These are phyloP conservation scores for Microtus oregoni DNA, from an alignment of 2,113 vertebrate genomes.

Conservation along the genomic window DNA sequence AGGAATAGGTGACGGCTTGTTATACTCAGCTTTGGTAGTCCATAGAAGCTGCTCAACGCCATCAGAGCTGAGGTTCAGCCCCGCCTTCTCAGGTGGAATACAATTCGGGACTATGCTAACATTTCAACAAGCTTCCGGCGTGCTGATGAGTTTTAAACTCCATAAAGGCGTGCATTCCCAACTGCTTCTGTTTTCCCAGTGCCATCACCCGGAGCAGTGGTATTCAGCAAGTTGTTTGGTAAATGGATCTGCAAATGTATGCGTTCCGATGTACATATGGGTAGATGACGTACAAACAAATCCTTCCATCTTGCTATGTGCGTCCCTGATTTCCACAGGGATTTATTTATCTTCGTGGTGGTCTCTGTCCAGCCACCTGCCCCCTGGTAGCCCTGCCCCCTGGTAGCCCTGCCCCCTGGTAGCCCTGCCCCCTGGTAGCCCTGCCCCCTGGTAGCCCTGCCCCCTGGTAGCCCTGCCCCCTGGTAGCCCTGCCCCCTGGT, in stretches of 20 bases:
- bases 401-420: too few relatives aligned
- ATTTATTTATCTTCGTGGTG: background rate
- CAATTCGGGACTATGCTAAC: background rate
- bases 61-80: background rate
- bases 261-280: background rate
- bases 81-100: background rate
- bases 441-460: slow-evolving; percentile 19
- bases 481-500: background rate
- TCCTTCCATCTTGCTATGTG: background rate
- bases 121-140: background rate
- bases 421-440: too few relatives aligned
- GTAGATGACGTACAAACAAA: background rate
- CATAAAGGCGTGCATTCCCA: background rate
- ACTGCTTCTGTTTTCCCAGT: background rate
- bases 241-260: background rate
- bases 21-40: background rate
- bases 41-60: background rate
- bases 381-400: too few relatives aligned
- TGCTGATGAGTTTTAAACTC: background rate
- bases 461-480: background rate
- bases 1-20: background rate
- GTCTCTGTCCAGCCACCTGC: slow-evolving; percentile 37
- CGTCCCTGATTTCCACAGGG: background rate
- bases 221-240: background rate
- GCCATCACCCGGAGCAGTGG: background rate